Evolutionary conservation across 1,140 invertebrate genomes (phyloP), one percentile per base, ranked within the genome.

Genomic region (Formica exsecta): DNA sequence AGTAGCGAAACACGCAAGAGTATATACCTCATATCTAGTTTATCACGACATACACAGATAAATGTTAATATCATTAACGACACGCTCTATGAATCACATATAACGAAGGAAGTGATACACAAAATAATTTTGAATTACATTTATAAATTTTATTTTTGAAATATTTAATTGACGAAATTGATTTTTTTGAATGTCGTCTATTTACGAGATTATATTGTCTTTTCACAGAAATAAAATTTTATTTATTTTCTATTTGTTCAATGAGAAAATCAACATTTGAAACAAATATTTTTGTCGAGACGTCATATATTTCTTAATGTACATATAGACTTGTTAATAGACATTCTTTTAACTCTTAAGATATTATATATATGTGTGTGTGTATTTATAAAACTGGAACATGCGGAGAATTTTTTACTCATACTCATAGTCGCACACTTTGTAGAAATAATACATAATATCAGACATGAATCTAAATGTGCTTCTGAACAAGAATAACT

Each of bases 41-140:
- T 54, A 38, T 32, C 48, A n/a, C 38, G 81, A 71, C 25, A 13
- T 48, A 2, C 44, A 7, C 48, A 66, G 87, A 86, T 86, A 89
- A 89, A 89, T 71, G 64, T 86, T 87, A 61, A 62, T n/a, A 36
- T 6, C 8, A 25, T 54, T 51, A 51, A 59, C 16, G 61, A 48
- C 57, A 36, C 22, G 11, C 19, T 29, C 44, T 32, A 25, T 44
- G 74, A 88, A 68, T 89, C 48, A 22, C 29, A 44, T 73, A 19
- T 44, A 61, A 81, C 36, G 36, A 41, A 59, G 44, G 64, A 41
- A 57, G 5, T 32, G 29, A 32, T 25, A 54, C 13, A 13, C 41
- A 48, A 54, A n/a, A 19, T 25, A 22, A 13, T 54, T 65, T 29
- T 36, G 19, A 77, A 22, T 48, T 25, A 79, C n/a, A 13, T n/a